A percentile compares a stretch with the other conserved stretches of the same genome.
Evolutionary conservation across 2,113 vertebrate species (phyloP).

Genomic region (Accipiter cooperii): DNA sequence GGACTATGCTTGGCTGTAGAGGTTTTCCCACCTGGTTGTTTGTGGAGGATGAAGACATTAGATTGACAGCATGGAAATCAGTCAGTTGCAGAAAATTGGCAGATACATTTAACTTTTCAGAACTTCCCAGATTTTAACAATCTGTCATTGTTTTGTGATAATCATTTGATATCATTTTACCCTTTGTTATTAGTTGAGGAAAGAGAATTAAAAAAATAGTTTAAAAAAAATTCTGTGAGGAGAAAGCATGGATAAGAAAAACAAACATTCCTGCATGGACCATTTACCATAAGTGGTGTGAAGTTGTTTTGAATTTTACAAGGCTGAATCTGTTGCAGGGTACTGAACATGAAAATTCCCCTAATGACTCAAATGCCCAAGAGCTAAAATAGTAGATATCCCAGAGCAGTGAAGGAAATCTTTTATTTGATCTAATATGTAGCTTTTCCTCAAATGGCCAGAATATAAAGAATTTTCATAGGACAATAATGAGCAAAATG

Average conservation of each 20-base stretch:
- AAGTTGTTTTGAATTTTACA: conserved; percentile 15
- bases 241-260: neutral
- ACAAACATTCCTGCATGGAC: neutral
- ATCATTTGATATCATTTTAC: neutral
- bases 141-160: neutral
- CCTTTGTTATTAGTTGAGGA: neutral
- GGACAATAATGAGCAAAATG: neutral
- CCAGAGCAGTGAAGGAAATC: neutral
- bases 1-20: neutral
- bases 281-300: neutral
- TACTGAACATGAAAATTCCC: conserved; percentile 2
- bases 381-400: neutral
- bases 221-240: neutral
- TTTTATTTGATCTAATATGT: neutral
- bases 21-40: neutral
- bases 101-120: neutral
- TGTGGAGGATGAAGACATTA: neutral
- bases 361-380: conserved; percentile 9
- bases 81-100: neutral
- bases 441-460: neutral
- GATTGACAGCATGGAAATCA: neutral
- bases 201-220: neutral
- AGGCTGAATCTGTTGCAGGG: neutral
- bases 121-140: neutral
- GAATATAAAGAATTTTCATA: neutral